Evolutionary conservation across 35 echinoderm and acorn worm species (phyloP).

Genomic region (Hemicentrotus pulcherrimus): DNA sequence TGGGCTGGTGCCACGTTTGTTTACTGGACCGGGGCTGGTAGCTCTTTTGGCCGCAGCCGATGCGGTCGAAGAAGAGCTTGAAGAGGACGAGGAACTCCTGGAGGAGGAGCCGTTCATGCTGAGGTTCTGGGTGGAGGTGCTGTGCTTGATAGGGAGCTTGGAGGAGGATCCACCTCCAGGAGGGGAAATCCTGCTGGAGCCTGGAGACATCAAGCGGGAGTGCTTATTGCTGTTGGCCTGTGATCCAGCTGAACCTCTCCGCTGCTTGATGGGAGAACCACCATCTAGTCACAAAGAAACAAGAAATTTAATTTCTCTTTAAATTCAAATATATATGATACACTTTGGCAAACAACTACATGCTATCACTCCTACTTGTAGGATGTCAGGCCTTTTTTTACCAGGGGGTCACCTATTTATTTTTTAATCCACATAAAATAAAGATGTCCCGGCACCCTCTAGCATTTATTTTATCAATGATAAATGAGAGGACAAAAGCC

Average conservation of each 20-base stretch:
- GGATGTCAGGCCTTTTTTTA: too few relatives aligned
- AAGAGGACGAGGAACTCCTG: neutral
- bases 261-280: neutral
- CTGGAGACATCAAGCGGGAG: neutral
- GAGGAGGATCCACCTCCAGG: conserved; percentile 39
- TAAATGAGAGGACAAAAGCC: too few relatives aligned
- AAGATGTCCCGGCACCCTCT: too few relatives aligned
- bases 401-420: too few relatives aligned
- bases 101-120: neutral
- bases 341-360: too few relatives aligned
- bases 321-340: neutral
- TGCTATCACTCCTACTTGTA: too few relatives aligned
- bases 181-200: conserved; percentile 9
- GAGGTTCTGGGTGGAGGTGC: conserved; percentile 47
- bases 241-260: conserved; percentile 29
- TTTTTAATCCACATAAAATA: too few relatives aligned
- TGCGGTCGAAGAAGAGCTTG: neutral
- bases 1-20: conserved; percentile 18
- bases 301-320: neutral
- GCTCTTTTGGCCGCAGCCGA: conserved; percentile 26
- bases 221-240: conserved; percentile 32
- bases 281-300: neutral
- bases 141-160: conserved; percentile 46
- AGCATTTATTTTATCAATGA: too few relatives aligned
- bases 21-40: neutral